Evolutionary conservation across 1,140 invertebrate genomes (phyloP).

Genomic region (Vanessa atalanta): DNA sequence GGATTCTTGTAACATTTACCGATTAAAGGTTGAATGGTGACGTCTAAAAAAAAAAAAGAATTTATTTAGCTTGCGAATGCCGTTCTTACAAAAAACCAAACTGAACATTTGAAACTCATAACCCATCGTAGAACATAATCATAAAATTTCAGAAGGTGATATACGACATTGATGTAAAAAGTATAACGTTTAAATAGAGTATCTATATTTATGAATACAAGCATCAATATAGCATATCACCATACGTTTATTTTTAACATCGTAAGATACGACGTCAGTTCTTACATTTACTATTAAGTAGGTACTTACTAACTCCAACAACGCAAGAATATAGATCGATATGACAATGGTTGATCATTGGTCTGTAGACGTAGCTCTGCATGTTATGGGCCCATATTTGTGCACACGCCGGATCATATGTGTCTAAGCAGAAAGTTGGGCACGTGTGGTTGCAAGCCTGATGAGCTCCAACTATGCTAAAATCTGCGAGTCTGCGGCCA

Average conservation of each 20-base stretch:
- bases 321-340: slow-evolving; percentile 67
- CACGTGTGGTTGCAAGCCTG: slow-evolving; percentile 69
- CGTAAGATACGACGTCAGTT: background rate
- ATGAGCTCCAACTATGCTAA: slow-evolving; percentile 57
- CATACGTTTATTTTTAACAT: background rate
- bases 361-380: slow-evolving; percentile 43
- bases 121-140: too few species aligned
- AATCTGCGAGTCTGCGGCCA: slow-evolving; percentile 53
- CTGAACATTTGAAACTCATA: background rate
- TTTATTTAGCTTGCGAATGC: background rate
- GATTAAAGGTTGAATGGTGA: slow-evolving; percentile 59
- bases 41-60: slow-evolving; percentile 48
- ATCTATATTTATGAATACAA: too few species aligned
- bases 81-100: background rate
- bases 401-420: slow-evolving; percentile 65
- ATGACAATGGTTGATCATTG: slow-evolving; percentile 73
- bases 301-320: slow-evolving; percentile 62
- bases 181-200: too few species aligned
- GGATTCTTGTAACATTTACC: slow-evolving; percentile 61
- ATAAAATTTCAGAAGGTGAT: too few species aligned
- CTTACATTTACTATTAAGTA: background rate
- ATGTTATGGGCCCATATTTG: slow-evolving; percentile 56
- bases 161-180: too few species aligned
- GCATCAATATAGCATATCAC: too few species aligned
- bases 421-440: slow-evolving; percentile 66